Evolutionary conservation across 2,797 vertebrate genomes (phyloP), one percentile per base, ranked within the genome.

Genomic region (Glossophaga mutica): DNA sequence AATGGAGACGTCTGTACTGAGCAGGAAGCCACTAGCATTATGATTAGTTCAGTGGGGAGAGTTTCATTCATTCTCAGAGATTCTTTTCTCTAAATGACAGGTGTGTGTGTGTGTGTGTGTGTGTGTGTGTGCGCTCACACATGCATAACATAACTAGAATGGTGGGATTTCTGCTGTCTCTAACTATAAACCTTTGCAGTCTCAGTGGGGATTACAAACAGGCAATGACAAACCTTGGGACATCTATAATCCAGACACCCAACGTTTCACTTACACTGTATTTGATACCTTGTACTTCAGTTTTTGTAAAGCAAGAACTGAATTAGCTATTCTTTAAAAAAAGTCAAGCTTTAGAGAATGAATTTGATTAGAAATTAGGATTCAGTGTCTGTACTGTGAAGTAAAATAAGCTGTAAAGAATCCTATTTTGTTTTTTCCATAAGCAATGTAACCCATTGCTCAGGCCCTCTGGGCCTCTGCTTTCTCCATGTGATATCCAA

Each of bases 281-380:
- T 90, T 91, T 83, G 77, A 85, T 94, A 96, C 70, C 32, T 70
- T 65, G 21, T 52, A 39, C 86, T 74, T 76, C 48, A 74, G 6
- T 57, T 12, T 81, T 95, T 81, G 50, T 52, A 84, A 87, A 52
- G n/a, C 68, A 93, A 78, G 48, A 81, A 67, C 5, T 85, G 76
- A 96, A 86, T 62, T 70, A 92, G 34, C 32, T 67, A 5, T 79
- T 83, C 76, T 93, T 42, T 57, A 15, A 11, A 59, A 29, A 16
- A 68, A 46, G n/a, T 7, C 73, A 73, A 88, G 37, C 77, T 83
- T 85, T 73, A 57, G 18, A 90, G n/a, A 90, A 24, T 50, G 12
- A 24, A 67, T 95, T 70, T 42, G 7, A 86, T 94, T 83, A 81
- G 46, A 84, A 96, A 88, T 88, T 92, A 68, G 18, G 7, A 82